Base-by-base conservation (phyloP, 2,113 vertebrate species). In the Hiodon tergisus region DNA sequence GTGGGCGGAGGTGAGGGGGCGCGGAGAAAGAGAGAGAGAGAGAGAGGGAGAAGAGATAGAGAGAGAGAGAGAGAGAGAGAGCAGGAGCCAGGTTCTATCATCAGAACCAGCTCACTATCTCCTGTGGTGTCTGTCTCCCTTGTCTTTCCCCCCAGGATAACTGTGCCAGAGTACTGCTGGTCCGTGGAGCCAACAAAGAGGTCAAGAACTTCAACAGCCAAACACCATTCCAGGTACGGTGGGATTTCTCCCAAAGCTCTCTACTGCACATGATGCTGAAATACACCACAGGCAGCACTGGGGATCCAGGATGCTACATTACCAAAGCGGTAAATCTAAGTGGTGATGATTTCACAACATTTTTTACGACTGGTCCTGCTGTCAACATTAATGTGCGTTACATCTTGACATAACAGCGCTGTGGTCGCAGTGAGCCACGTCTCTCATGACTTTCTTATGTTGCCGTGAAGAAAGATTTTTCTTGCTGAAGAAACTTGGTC, bases 141-240 rank as follows among this genome's bases (percentile, higher is more conserved):
- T 47, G 70, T 67, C 16, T 65, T 65, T 66, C 61, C 0, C 67
- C 85, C 66, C 86, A 98, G 97, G 96, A 97, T 84, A 94, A 92
- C 88, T 99, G 97, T 87, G 94, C 94, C 0, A 85, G 92, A 46
- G 95, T 98, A 77, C 88, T 99, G 83, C 91, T 99, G 0, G 94
- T 96, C 7, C 90, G 95, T 0, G 97, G 97, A 69, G 93, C 94
- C 6, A 87, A 94, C 76, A 99, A 98, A 69, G 96, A 99, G 65
- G 83, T 97, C 14, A 97, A 97, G 85, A 99, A 99, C 83, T 95
- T 93, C 89, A 98, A 96, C 90, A 97, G 92, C 89, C 97, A 98
- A 84, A 94, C 93, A 58, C 92, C 96, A 0, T 97, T 97, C 80
- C 97, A 99, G 95, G 97, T 98, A 91, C 72, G 53, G 73, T 55